phyloP scores from a whole-genome alignment of 2,888 invertebrate genomes.

The Eupithecia subumbrata region DNA sequence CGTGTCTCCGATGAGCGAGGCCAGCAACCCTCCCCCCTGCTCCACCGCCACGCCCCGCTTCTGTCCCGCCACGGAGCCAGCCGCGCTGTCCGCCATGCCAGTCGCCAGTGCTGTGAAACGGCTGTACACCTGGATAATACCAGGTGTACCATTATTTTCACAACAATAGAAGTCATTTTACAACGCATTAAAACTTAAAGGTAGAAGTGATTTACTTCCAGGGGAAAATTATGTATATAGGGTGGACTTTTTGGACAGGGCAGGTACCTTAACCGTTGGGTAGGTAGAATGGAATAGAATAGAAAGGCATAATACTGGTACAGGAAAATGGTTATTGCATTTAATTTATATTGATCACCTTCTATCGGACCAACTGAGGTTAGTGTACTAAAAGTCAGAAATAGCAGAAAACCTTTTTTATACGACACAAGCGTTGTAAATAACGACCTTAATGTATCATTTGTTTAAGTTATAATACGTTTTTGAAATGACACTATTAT shows the following conservation, averaged over 20 bases:
- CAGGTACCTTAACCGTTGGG: no score
- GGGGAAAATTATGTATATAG: neutral
- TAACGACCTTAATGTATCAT: no score
- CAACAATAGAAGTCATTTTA: neutral
- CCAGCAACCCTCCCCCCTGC: conserved; percentile 94
- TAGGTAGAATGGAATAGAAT: no score
- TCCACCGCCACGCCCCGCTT: conserved; percentile 97
- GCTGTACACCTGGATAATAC: conserved; percentile 83
- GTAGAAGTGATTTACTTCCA: neutral
- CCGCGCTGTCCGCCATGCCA: conserved; percentile 96
- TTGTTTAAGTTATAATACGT: no score
- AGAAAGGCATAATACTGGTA: no score
- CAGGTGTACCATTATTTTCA: neutral
- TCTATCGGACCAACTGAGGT: neutral
- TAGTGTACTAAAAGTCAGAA: neutral
- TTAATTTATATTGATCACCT: neutral
- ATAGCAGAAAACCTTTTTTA: neutral
- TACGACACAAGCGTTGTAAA: no score
- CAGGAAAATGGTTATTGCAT: neutral
- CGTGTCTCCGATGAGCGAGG: conserved; percentile 97
- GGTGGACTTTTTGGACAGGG: neutral
- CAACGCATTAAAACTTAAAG: neutral
- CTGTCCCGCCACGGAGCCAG: conserved; percentile 98
- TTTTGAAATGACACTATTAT: no score
- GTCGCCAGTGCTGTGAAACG: conserved; percentile 96